These are phyloP conservation scores for Pampusana beccarii DNA, from an alignment of 2,113 vertebrate species.

Conservation along the genomic window DNA sequence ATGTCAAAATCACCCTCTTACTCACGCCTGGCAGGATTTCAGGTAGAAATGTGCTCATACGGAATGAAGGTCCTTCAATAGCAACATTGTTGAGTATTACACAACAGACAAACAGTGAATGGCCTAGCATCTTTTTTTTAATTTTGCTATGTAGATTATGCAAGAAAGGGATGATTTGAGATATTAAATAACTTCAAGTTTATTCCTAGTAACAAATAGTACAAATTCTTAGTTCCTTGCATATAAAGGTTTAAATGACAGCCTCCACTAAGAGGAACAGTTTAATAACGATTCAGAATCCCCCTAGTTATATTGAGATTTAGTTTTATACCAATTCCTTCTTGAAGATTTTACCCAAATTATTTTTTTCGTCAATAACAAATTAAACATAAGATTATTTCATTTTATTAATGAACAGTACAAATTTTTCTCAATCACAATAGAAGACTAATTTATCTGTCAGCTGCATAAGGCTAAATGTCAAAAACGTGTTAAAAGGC, in stretches of 20 bases:
- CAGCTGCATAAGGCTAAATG: slow-evolving; percentile 62
- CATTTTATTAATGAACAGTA: slow-evolving; percentile 53
- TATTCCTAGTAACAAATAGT: neutral
- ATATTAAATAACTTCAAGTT: neutral
- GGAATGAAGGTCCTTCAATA: neutral
- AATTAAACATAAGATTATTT: slow-evolving; percentile 17
- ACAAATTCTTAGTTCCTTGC: neutral
- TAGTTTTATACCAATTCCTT: neutral
- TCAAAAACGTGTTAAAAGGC: slow-evolving; percentile 76
- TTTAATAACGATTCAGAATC: neutral
- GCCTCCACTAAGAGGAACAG: neutral
- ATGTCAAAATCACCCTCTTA: neutral
- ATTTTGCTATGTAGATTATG: neutral
- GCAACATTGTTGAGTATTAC: neutral
- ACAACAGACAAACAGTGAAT: neutral
- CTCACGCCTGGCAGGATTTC: neutral
- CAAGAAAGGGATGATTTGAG: neutral
- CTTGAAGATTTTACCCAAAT: neutral
- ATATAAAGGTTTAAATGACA: neutral
- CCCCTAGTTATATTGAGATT: neutral
- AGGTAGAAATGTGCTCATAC: neutral
- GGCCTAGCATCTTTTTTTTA: too few species aligned
- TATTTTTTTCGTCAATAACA: neutral
- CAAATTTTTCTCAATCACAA: slow-evolving; percentile 62
- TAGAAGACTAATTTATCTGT: slow-evolving; percentile 71